A percentile compares a stretch with the other conserved stretches of the same genome.
phyloP scores from a whole-genome alignment of 1,140 invertebrate genomes.

The Diachasmimorpha longicaudata region DNA sequence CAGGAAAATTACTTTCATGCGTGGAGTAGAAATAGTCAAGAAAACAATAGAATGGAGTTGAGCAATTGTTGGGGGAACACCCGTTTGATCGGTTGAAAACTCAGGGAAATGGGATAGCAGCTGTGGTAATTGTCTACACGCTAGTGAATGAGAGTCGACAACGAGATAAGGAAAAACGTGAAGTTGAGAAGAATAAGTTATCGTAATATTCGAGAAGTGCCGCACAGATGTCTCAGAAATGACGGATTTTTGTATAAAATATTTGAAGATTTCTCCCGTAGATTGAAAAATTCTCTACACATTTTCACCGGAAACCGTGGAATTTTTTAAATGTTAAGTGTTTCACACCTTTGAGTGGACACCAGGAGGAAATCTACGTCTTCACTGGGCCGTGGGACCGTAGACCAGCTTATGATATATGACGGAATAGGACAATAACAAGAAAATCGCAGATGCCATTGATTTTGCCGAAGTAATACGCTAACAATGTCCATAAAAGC shows the following conservation, averaged over 20 bases:
- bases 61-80: background rate
- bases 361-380: no score
- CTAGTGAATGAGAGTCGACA: background rate
- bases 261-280: no score
- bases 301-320: background rate
- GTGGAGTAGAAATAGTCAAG: background rate
- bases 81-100: background rate
- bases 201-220: background rate
- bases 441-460: no score
- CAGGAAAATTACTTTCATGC: background rate
- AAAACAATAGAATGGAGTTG: constrained; percentile 2
- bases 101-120: background rate
- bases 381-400: no score
- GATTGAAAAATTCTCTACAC: no score
- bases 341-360: background rate
- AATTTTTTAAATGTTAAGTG: background rate
- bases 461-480: no score
- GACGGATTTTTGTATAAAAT: no score
- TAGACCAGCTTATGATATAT: no score
- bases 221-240: background rate
- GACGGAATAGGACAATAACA: no score
- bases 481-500: no score
- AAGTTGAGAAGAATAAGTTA: background rate
- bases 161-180: background rate
- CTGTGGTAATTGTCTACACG: background rate